Evolutionary conservation across 2,888 invertebrate genomes (phyloP), one percentile per base, ranked within the genome.

Genomic region (Seladonia tumulorum): DNA sequence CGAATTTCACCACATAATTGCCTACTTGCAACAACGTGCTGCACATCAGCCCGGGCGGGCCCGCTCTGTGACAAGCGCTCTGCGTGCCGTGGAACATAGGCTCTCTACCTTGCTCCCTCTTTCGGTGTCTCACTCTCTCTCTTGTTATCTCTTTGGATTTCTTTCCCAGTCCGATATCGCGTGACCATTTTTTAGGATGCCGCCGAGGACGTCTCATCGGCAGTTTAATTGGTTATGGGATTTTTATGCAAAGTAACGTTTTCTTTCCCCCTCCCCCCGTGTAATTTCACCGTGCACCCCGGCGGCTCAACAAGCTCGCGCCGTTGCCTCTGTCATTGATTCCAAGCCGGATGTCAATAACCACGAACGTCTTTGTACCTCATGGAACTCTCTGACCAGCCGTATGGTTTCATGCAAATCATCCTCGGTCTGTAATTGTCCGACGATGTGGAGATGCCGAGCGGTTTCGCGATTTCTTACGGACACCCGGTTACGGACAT

Each of bases 191-290:
- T 68, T 35, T 1, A 22, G 39, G 39, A 22, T 35, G 68, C 18
- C 12, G 22, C 68, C 49, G 49, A 53, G 22, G 39, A 35, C 66
- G 68, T 39, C 35, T 39, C 68, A 68, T 68, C 35, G 68, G 22
- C 68, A 35, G 22, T 42, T 35, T 68, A 68, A 68, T 66, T 66
- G 66, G 29, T 66, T 29, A 66, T 35, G 35, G 25, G 60, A 63
- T 63, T 63, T 63, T 63, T 63, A 63, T 63, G 60, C 60, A 29
- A 63, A 63, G 14, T 16, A 16, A 63, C 60, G 60, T 60, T 0
- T 2, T 0, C 2, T 0, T 2, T 0, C 2, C 7, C 2, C 1
- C 0, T 14, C 25, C 1, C 0, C 3, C 25, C 29, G 16, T 29
- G 14, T 25, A 63, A 63, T 63, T 63, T 63, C 25, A 29, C 29